Conservation (phyloP, 2,888 invertebrate genomes). For the Sisyra terminalis region DNA sequence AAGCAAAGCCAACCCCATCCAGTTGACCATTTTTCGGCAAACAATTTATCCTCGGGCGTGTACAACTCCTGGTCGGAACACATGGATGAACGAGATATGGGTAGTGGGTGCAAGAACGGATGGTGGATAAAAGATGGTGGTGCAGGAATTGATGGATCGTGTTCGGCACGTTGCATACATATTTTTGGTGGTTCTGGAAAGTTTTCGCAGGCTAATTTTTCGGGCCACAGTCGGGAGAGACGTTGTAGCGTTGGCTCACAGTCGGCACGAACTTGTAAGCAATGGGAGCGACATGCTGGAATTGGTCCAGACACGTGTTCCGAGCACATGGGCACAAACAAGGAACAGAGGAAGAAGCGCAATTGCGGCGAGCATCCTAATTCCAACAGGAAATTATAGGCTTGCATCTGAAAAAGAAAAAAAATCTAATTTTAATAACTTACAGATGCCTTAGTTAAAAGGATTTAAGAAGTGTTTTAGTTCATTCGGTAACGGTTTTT, state of each 20-base stretch:
- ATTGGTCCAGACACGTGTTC: conserved; percentile 72
- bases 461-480: too few relatives aligned
- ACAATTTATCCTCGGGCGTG: conserved; percentile 43
- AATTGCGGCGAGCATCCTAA: conserved; percentile 68
- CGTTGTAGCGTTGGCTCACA: conserved; percentile 51
- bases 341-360: conserved; percentile 76
- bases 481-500: too few relatives aligned
- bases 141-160: conserved; percentile 11
- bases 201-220: conserved; percentile 57
- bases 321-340: conserved; percentile 82
- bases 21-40: conserved; percentile 56
- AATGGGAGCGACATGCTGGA: conserved; percentile 72
- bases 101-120: neutral
- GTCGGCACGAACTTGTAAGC: conserved; percentile 56
- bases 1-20: conserved; percentile 65
- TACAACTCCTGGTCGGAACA: conserved; percentile 10
- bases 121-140: conserved; percentile 3
- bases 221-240: conserved; percentile 49
- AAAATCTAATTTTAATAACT: conserved; percentile 5
- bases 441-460: too few relatives aligned
- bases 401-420: conserved; percentile 43
- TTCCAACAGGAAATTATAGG: conserved; percentile 54
- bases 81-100: neutral
- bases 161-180: conserved; percentile 50
- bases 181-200: conserved; percentile 60